phyloP scores from a whole-genome alignment of 2,797 vertebrate species.

The Peromyscus aztecus region DNA sequence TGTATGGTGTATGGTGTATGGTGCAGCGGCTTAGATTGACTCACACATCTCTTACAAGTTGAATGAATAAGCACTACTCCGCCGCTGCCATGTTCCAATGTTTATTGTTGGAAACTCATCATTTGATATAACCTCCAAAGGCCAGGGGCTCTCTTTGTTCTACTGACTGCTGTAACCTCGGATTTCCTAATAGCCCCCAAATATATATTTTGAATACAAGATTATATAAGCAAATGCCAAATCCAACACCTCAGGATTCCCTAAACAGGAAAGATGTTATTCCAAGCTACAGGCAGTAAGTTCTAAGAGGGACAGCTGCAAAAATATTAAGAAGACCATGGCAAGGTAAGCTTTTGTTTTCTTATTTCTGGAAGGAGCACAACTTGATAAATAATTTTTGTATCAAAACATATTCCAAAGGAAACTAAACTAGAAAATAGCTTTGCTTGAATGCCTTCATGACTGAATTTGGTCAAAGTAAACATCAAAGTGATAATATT shows the following conservation, averaged over 20 bases:
- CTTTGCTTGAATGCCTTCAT: constrained; percentile 6
- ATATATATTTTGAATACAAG: constrained; percentile 60
- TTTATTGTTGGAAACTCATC: background rate
- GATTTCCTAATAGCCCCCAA: background rate
- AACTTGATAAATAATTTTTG: constrained; percentile 21
- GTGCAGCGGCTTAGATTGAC: background rate
- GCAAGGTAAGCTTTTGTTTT: constrained; percentile 41
- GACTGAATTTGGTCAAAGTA: constrained; percentile 22
- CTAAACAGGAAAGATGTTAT: constrained; percentile 68
- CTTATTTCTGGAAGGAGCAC: constrained; percentile 50
- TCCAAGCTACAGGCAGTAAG: constrained; percentile 70
- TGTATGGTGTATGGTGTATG: no score
- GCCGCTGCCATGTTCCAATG: background rate
- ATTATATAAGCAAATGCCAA: constrained; percentile 69
- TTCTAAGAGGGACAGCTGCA: constrained; percentile 77
- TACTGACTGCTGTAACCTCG: background rate
- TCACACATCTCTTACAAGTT: background rate
- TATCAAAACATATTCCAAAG: background rate
- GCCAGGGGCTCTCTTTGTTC: background rate
- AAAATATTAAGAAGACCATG: constrained; percentile 69
- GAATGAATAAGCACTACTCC: background rate
- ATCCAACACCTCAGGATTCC: constrained; percentile 16
- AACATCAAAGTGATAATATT: constrained; percentile 54
- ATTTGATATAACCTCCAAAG: background rate
- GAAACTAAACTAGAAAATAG: constrained; percentile 19